Conservation (phyloP, 1,140 invertebrate species). For the Lucilia sericata region DNA sequence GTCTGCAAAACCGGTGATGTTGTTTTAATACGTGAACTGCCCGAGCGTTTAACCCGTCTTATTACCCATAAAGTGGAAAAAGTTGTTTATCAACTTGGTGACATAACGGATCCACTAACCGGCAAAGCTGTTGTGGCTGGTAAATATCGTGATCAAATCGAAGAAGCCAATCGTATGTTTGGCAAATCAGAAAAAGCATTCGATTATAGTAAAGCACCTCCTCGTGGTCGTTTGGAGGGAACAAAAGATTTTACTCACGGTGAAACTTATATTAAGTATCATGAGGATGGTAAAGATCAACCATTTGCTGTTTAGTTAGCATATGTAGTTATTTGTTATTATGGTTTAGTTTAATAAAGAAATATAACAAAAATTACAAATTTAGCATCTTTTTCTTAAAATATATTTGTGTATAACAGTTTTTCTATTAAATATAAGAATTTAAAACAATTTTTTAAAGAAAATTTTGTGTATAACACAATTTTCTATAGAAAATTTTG, state of each 20-base stretch:
- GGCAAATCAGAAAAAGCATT: conserved; percentile 78
- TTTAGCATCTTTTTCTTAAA: too few relatives aligned
- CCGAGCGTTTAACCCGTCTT: conserved; percentile 77
- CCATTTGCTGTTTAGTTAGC: conserved; percentile 72
- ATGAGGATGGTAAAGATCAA: conserved; percentile 79
- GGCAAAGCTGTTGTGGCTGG: conserved; percentile 81
- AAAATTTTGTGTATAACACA: too few relatives aligned
- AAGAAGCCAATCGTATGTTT: conserved; percentile 76
- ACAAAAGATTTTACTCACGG: conserved; percentile 84
- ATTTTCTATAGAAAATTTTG: too few relatives aligned
- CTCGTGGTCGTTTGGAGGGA: conserved; percentile 83
- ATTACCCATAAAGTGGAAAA: conserved; percentile 85
- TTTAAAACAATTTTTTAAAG: too few relatives aligned
- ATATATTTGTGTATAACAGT: too few relatives aligned
- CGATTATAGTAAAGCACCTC: conserved; percentile 81
- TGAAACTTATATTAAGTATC: conserved; percentile 80
- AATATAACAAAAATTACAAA: not conserved
- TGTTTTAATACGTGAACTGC: conserved; percentile 80
- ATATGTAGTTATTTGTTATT: not conserved
- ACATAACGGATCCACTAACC: conserved; percentile 85
- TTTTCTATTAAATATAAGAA: too few relatives aligned
- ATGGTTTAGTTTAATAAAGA: not conserved
- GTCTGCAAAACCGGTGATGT: conserved; percentile 84
- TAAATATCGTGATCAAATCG: conserved; percentile 81
- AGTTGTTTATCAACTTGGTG: conserved; percentile 83